Conservation (phyloP, 2,113 vertebrate genomes). For the Xiphophorus hellerii region DNA sequence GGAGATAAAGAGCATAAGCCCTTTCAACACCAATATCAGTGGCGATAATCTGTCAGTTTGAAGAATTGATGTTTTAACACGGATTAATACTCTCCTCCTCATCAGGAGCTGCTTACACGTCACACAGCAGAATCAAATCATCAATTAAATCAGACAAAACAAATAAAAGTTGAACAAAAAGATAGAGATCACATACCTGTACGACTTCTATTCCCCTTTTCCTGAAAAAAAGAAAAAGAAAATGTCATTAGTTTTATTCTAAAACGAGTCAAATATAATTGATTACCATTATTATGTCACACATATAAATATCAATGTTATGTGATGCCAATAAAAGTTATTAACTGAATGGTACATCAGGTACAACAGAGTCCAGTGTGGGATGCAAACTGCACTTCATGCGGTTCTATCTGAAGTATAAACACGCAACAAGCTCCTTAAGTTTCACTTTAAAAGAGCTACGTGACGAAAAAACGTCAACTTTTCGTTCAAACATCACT, state of each 20-base stretch:
- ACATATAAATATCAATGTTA: not conserved
- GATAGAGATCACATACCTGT: constrained; percentile 85
- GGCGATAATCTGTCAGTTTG: too few relatives aligned
- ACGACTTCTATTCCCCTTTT: constrained; percentile 97
- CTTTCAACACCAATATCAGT: not conserved
- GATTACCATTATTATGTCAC: not conserved
- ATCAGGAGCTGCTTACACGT: not conserved
- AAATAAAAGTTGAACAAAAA: not conserved
- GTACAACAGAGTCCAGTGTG: too few relatives aligned
- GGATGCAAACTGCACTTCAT: too few relatives aligned
- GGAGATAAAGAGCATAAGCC: not conserved
- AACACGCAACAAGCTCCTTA: too few relatives aligned
- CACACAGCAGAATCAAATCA: not conserved
- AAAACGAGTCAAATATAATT: not conserved
- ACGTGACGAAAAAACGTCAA: too few relatives aligned
- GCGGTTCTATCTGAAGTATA: too few relatives aligned
- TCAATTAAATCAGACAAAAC: too few relatives aligned
- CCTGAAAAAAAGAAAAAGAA: constrained; percentile 80
- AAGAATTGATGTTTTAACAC: not conserved
- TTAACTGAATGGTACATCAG: not conserved
- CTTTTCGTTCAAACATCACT: too few relatives aligned
- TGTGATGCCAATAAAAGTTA: not conserved
- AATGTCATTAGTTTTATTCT: constrained; percentile 4
- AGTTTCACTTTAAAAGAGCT: too few relatives aligned
- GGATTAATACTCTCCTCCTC: not conserved